Evolutionary conservation across 2,888 invertebrate species (phyloP).

Genomic region (Tinea semifulvella): DNA sequence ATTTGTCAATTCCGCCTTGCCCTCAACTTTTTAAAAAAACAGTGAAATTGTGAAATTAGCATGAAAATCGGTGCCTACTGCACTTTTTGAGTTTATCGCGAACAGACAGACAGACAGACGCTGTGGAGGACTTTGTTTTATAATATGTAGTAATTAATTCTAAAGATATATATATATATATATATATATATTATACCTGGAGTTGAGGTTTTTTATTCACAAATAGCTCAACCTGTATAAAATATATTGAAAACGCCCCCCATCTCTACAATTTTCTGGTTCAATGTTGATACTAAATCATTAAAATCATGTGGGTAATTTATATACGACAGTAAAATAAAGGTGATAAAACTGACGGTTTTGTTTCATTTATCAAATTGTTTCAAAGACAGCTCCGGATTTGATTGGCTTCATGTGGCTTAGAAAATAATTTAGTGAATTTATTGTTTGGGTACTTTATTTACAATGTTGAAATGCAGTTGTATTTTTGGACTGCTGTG

Average conservation of each 20-base stretch:
- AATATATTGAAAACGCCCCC: background rate
- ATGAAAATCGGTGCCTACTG: no score
- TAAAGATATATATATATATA: no score
- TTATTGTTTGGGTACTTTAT: background rate
- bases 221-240: no score
- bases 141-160: no score
- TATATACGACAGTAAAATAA: slow-evolving; percentile 16
- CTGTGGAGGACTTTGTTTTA: no score
- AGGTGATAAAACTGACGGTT: slow-evolving; percentile 12
- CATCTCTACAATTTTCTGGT: slow-evolving; percentile 3
- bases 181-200: no score
- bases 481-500: background rate
- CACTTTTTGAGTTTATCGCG: no score
- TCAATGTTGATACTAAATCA: slow-evolving; percentile 8
- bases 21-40: no score
- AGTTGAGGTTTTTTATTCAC: no score
- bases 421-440: slow-evolving; percentile 8
- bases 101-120: no score
- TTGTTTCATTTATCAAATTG: background rate
- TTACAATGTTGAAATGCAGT: slow-evolving; percentile 1
- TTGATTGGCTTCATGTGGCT: background rate
- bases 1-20: no score
- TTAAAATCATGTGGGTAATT: slow-evolving; percentile 18
- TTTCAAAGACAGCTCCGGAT: background rate
- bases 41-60: no score